phyloP scores from a whole-genome alignment of 2,113 vertebrate species.

The Aepyceros melampus region DNA sequence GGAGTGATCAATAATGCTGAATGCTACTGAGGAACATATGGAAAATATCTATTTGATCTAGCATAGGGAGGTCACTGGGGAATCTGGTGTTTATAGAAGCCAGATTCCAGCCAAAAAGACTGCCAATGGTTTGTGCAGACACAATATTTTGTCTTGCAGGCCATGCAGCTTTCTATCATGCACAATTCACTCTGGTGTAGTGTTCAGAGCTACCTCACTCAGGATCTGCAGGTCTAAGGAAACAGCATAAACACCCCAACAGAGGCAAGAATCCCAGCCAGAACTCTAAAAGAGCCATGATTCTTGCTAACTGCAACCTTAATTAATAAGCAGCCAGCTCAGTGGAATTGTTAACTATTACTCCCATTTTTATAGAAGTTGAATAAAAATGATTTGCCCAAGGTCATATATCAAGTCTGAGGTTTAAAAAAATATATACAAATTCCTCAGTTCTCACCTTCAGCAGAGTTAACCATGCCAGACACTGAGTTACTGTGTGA shows the following conservation, averaged over 20 bases:
- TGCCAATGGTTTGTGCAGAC: not conserved
- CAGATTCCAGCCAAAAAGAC: not conserved
- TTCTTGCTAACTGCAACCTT: not conserved
- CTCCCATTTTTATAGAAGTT: not conserved
- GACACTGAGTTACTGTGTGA: not conserved
- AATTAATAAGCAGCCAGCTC: constrained; percentile 18
- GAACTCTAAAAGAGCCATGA: not conserved
- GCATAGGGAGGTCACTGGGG: not conserved
- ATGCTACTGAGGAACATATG: not conserved
- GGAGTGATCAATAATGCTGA: not conserved
- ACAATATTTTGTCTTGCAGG: not conserved
- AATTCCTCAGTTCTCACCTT: not conserved
- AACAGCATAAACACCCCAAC: not conserved
- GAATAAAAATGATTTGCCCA: not conserved
- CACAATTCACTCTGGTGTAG: accelerated
- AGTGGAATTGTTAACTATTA: constrained; percentile 5
- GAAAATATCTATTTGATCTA: not conserved
- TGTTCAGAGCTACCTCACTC: not conserved
- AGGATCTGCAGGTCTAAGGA: not conserved
- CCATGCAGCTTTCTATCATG: not conserved
- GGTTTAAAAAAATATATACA: not conserved
- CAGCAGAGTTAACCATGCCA: not conserved
- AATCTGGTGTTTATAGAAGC: not conserved
- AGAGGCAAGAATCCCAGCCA: not conserved
- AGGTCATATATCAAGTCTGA: not conserved